These are phyloP conservation scores for Azemiops feae DNA, from an alignment of 2,113 vertebrate genomes.

Conservation along the genomic window DNA sequence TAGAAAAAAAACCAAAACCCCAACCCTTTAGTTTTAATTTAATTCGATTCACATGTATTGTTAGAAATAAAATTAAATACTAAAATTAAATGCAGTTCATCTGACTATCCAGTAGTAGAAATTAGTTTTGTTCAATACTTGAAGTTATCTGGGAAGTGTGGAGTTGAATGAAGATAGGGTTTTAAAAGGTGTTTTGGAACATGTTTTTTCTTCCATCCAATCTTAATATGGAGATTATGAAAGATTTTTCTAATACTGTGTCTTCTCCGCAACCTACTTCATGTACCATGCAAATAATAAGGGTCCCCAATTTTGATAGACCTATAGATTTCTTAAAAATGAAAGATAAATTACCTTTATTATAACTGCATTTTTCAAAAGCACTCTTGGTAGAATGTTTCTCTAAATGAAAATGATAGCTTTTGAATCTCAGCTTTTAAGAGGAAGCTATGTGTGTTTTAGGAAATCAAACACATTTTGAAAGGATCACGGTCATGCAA, in stretches of 20 bases:
- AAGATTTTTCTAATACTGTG: not conserved
- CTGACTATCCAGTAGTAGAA: not conserved
- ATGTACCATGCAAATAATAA: not conserved
- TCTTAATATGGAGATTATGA: not conserved
- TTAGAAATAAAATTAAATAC: not conserved
- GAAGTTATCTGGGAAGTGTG: not conserved
- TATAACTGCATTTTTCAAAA: constrained; percentile 2
- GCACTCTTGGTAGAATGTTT: not conserved
- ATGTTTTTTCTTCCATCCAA: not conserved
- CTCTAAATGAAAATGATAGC: not conserved
- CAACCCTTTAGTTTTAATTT: not conserved
- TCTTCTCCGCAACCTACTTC: not conserved
- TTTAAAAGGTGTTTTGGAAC: not conserved
- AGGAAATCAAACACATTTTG: not conserved
- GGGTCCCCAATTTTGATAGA: not conserved
- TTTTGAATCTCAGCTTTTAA: not conserved
- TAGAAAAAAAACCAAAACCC: not conserved
- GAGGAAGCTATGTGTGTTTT: not conserved
- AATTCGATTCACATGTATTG: not conserved
- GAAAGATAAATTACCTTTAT: constrained; percentile 7
- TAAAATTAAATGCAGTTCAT: not conserved
- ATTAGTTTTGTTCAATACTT: not conserved
- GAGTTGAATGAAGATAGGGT: not conserved
- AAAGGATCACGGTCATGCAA: not conserved
- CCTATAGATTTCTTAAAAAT: not conserved